A percentile compares a stretch with the other conserved stretches of the same genome.
phyloP scores from a whole-genome alignment of 2,888 invertebrate genomes.

The Pammene aurita region DNA sequence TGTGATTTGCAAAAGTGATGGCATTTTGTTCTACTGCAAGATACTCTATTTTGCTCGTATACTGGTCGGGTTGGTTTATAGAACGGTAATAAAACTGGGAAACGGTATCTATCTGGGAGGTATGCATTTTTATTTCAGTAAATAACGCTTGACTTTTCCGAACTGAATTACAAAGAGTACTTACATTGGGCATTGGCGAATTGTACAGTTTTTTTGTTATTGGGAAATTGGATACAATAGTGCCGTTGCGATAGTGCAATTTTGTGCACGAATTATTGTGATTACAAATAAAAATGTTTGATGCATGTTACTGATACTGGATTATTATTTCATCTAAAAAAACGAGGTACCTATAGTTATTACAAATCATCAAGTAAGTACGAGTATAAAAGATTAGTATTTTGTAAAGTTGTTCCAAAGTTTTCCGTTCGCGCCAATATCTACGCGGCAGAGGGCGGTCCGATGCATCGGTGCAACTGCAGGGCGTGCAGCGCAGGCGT shows the following conservation, averaged over 20 bases:
- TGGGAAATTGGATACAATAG: too few relatives aligned
- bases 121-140: conserved; percentile 3
- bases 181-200: too few relatives aligned
- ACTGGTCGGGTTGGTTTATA: conserved; percentile 34
- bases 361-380: too few relatives aligned
- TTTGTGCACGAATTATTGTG: too few relatives aligned
- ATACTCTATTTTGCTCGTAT: conserved; percentile 24
- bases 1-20: conserved; percentile 60
- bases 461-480: conserved; percentile 67
- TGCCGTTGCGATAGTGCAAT: too few relatives aligned
- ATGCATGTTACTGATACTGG: too few relatives aligned
- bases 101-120: conserved; percentile 1
- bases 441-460: conserved; percentile 56
- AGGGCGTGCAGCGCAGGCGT: conserved; percentile 79
- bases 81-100: conserved; percentile 27
- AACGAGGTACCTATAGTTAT: too few relatives aligned
- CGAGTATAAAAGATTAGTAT: neutral
- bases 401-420: conserved; percentile 14
- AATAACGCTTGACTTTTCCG: neutral
- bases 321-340: too few relatives aligned
- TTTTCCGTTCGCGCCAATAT: conserved; percentile 25
- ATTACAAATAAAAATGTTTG: too few relatives aligned
- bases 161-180: neutral
- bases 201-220: too few relatives aligned
- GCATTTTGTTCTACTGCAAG: conserved; percentile 52